These are phyloP conservation scores for Diorhabda sublineata DNA, from an alignment of 1,140 invertebrate genomes.

Conservation along the genomic window DNA sequence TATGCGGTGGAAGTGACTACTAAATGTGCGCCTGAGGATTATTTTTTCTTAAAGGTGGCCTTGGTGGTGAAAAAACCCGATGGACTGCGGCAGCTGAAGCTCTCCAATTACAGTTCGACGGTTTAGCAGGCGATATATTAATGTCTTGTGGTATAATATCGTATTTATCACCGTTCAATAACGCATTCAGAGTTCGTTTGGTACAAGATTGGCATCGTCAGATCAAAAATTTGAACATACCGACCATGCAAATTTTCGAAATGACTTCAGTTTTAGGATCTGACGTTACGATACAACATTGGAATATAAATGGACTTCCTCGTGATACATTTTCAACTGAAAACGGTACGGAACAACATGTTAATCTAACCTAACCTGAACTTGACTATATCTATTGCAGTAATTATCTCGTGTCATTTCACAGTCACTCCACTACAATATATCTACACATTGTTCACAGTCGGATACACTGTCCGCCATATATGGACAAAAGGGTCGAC, in stretches of 20 bases:
- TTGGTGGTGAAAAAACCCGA: slow-evolving; percentile 83
- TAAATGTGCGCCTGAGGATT: not conserved
- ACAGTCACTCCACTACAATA: no score
- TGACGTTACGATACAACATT: slow-evolving; percentile 80
- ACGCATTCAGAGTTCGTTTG: slow-evolving; percentile 58
- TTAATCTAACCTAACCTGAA: no score
- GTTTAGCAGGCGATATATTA: slow-evolving; percentile 81
- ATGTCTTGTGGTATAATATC: slow-evolving; percentile 87
- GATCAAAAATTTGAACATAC: slow-evolving; percentile 66
- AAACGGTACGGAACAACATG: slow-evolving; percentile 57
- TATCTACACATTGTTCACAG: no score
- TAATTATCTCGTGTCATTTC: no score
- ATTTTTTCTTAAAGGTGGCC: slow-evolving; percentile 53
- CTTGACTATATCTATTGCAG: no score
- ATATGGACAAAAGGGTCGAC: no score
- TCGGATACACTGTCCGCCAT: no score
- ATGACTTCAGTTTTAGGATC: slow-evolving; percentile 73
- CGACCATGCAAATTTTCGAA: slow-evolving; percentile 69
- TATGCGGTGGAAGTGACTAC: no score
- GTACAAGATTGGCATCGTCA: slow-evolving; percentile 67
- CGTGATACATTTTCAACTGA: slow-evolving; percentile 86
- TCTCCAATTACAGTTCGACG: slow-evolving; percentile 72
- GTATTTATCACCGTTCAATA: slow-evolving; percentile 82
- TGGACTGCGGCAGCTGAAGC: slow-evolving; percentile 78
- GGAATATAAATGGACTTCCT: slow-evolving; percentile 84